Evolutionary conservation across 2,888 invertebrate species (phyloP), one percentile per base, ranked within the genome.

Genomic region (Cheilosia scutellata): DNA sequence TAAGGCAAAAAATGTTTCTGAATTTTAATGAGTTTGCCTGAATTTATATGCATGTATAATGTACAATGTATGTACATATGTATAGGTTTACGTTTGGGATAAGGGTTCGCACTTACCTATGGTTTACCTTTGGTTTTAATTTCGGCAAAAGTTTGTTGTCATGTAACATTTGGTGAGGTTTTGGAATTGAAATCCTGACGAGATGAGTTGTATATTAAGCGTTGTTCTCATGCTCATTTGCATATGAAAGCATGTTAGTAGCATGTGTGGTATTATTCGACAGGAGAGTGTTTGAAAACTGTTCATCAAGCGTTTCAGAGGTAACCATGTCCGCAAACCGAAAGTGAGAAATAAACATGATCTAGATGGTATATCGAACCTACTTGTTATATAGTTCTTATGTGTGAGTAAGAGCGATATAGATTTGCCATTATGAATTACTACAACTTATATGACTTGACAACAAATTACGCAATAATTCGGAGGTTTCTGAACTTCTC

Each of bases 51-150:
- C 37, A 11, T 11, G 44, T 62, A 75, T 29, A 55, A 53, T 42
- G 20, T 62, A 75, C 37, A 55, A 53, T 42, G 20, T 58, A 20
- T 20, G 44, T 16, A 44, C 53, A 55, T 60, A 37, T 71, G 37
- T 13, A 13, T 51, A 42, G 42, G 44, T 60, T 13, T 47, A 5
- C 5, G 44, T 0, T 2, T 63, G 42, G 55, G 27, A 68, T 40
- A 53, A 27, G 37, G 66, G 40, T 27, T 1, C 42, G 51, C 66
- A 51, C 49, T 40, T 33, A 70, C 53, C 53, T 42, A 47, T 51
- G 63, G 76, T 84, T 75, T 76, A 65, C 80, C 71, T 80, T 84
- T 80, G 75, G 80, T 79, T 84, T 84, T 84, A 84, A 84, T 84
- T 84, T 84, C 29, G 65, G 44, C 37, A 79, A 66, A 84, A 80